A percentile compares a stretch with the other conserved stretches of the same genome.
Evolutionary conservation across 2,113 vertebrate genomes (phyloP).

Genomic region (Pelecanoides urinatrix): DNA sequence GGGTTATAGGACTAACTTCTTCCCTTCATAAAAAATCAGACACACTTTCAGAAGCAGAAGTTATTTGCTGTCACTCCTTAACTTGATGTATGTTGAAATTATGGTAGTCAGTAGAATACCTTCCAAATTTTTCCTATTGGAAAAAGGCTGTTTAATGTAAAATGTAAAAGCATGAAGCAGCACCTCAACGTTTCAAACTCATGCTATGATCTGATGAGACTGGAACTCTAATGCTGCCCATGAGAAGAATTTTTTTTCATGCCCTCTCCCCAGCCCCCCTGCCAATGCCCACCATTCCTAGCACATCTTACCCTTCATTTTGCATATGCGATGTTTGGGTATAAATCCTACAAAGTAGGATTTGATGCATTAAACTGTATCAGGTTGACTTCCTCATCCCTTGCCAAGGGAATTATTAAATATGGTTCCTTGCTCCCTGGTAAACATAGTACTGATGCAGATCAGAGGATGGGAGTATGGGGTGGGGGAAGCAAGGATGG

Average conservation of each 20-base stretch:
- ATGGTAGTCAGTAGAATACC: background rate
- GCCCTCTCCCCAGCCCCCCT: rapidly evolving
- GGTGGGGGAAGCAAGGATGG: background rate
- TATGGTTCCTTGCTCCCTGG: background rate
- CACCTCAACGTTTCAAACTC: background rate
- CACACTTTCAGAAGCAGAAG: background rate
- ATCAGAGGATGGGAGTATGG: background rate
- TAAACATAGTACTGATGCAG: background rate
- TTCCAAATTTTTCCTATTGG: background rate
- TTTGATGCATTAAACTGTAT: background rate
- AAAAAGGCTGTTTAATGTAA: background rate
- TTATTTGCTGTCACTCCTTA: background rate
- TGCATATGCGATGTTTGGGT: background rate
- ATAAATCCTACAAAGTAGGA: background rate
- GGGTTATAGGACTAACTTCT: background rate
- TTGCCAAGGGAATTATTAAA: background rate
- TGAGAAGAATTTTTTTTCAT: background rate
- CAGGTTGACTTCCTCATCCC: background rate
- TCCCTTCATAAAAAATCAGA: background rate
- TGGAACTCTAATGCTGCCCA: background rate
- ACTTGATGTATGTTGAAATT: background rate
- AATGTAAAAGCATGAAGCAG: background rate
- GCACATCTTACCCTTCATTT: background rate
- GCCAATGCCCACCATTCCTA: background rate
- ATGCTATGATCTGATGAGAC: background rate